Evolutionary conservation across 1,140 invertebrate species (phyloP), one percentile per base, ranked within the genome.

Genomic region (Hylaeus volcanicus): DNA sequence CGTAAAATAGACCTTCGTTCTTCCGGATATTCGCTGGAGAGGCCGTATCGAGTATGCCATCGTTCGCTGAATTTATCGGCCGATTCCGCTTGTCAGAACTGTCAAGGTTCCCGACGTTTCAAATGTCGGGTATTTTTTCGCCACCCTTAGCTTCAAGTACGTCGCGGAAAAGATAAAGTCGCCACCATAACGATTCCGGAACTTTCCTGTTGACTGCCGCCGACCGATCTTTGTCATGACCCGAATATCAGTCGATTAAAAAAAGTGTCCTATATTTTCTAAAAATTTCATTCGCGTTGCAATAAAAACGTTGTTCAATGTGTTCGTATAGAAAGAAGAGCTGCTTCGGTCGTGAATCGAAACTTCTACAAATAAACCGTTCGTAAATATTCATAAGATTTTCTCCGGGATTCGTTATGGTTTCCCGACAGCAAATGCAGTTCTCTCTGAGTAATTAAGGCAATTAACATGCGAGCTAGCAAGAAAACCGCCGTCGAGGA

Each of bases 331-430:
- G 45, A 9, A n/a, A 60, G 39, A 43, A 37, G 26, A 15, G n/a
- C 26, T 26, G 78, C 51, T 26, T 26, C 26, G 45, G 37, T 39
- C 51, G n/a, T 51, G 64, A 82, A 88, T 88, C 86, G 83, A 89
- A 89, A 87, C 79, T 86, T 73, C n/a, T 43, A 56, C 74, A 64
- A 84, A 84, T 89, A 84, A 89, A 89, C 79, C 74, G 64, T 86
- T 89, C 83, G 80, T 89, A 89, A 89, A 89, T 89, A 89, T 89
- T 89, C 85, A 89, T 89, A 78, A 66, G 75, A 75, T 60, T 82
- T 85, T 80, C 72, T 58, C 26, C n/a, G 51, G 55, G 71, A 82
- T 82, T 85, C 58, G 82, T 43, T 56, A 45, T 71, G 75, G 75
- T 85, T 82, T 86, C 70, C 65, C 71, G 48, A 2, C 45, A 66